Conservation (phyloP, 2,113 vertebrate genomes). For the Nothobranchius furzeri region DNA sequence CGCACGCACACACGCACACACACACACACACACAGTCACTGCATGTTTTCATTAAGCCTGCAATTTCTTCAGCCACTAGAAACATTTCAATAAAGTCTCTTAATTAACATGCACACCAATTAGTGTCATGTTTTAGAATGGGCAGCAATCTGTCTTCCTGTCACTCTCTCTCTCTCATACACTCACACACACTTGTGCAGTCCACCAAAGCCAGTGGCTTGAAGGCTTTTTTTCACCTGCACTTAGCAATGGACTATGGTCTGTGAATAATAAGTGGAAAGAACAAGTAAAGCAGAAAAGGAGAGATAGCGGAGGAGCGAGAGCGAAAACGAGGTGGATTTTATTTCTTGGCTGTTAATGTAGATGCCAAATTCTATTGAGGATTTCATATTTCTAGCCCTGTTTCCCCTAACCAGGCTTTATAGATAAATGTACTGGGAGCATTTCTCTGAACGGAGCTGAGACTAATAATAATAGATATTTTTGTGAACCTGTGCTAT, state of each 20-base stretch:
- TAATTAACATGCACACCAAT: conserved; percentile 79
- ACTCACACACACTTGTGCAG: conserved; percentile 17
- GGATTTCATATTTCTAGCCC: conserved; percentile 43
- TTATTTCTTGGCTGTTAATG: conserved; percentile 59
- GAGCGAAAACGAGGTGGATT: conserved; percentile 45
- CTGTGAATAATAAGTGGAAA: conserved; percentile 68
- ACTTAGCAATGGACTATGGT: conserved; percentile 60
- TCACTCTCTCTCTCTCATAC: conserved; percentile 53
- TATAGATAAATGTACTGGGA: conserved; percentile 38
- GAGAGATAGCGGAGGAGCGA: conserved; percentile 19
- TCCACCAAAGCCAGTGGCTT: conserved; percentile 56
- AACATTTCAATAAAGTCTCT: conserved; percentile 77
- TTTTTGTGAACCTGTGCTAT: conserved; percentile 9
- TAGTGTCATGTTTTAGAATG: conserved; percentile 79
- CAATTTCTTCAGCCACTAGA: conserved; percentile 63
- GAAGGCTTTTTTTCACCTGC: conserved; percentile 70
- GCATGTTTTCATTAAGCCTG: conserved; percentile 62
- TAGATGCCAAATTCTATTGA: conserved; percentile 51
- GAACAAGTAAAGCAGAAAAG: conserved; percentile 43
- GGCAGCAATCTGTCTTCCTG: conserved; percentile 77
- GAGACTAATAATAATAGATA: conserved; percentile 28
- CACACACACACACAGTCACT: neutral
- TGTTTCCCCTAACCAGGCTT: conserved; percentile 37
- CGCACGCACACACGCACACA: neutral
- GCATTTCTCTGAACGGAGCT: conserved; percentile 28